A percentile compares a stretch with the other conserved stretches of the same genome.
Evolutionary conservation across 30 jellyfish, hydroid and myxozoan species (phyloP).

Genomic region (Turritopsis dohrnii): DNA sequence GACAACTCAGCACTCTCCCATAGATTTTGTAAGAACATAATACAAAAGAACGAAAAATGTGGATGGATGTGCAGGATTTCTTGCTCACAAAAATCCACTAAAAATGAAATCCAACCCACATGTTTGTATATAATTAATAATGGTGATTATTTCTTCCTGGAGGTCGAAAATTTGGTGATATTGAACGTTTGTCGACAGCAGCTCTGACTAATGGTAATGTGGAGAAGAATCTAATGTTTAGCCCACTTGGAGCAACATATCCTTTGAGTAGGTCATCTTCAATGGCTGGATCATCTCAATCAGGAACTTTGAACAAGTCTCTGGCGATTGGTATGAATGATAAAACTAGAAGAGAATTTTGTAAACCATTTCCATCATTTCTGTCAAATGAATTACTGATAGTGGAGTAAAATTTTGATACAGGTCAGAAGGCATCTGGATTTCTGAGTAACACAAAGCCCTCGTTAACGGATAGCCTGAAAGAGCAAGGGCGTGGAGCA

Average conservation of each 20-base stretch:
- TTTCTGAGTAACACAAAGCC: conserved; percentile 10
- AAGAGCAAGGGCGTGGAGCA: conserved; percentile 87
- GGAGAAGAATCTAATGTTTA: neutral
- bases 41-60: no score
- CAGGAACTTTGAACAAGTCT: neutral
- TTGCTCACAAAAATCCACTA: no score
- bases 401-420: no score
- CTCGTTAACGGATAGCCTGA: conserved; percentile 46
- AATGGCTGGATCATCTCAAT: neutral
- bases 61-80: no score
- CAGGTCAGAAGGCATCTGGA: neutral
- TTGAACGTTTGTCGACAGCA: conserved; percentile 21
- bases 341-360: neutral
- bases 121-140: no score
- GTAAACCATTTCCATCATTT: neutral
- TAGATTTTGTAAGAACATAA: no score
- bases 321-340: neutral
- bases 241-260: conserved; percentile 21
- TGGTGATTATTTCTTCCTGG: neutral
- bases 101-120: no score
- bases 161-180: conserved; percentile 22
- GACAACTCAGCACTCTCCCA: no score
- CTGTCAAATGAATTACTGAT: no score
- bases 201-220: conserved; percentile 1
- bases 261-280: conserved; percentile 1